Base-by-base conservation (phyloP, 2,113 vertebrate genomes). In the Holacanthus passer region DNA sequence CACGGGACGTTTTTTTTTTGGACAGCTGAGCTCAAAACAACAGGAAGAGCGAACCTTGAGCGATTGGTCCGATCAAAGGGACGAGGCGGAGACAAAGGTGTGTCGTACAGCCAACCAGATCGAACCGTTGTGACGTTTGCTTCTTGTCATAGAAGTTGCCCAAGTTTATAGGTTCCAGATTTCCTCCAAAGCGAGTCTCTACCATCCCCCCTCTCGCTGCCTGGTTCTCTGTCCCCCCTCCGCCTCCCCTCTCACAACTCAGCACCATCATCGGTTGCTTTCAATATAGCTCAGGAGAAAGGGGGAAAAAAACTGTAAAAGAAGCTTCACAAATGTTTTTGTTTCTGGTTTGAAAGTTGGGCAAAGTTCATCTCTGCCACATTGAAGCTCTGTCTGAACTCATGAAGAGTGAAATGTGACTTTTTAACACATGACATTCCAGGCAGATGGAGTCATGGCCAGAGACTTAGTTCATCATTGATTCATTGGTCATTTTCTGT, bases 91-190 rank as follows among this genome's bases (percentile, higher is more conserved):
- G 93, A 92, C 90, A 87, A 93, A 88, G 88, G 93, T 93, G 27
- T 68, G 67, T 22, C 53, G 31, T 37, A 88, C 85, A 94, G 83
- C 96, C 96, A 96, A 96, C 94, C 94, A 94, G 80, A 93, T 84
- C 87, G 27, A 89, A 93, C 93, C 90, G 90, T 69, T 88, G 90
- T 96, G 95, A 96, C 93, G 93, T 94, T 92, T 88, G 50, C 39
- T 89, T 91, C 90, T 82, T 88, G 79, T 88, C 87, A 81, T 86
- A 95, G 95, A 96, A 94, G 94, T 93, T 93, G 93, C 86, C 92
- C 85, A 91, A 96, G 95, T 95, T 96, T 96, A 97, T 97, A 93
- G 95, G 95, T 97, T 97, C 97, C 96, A 97, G 97, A 97, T 96
- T 96, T 97, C 91, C 80, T 88, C 82, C 75, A 79, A 91, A 93